These are phyloP conservation scores for Drosophila meridionalis DNA, from an alignment of 2,888 invertebrate species.

Conservation along the genomic window DNA sequence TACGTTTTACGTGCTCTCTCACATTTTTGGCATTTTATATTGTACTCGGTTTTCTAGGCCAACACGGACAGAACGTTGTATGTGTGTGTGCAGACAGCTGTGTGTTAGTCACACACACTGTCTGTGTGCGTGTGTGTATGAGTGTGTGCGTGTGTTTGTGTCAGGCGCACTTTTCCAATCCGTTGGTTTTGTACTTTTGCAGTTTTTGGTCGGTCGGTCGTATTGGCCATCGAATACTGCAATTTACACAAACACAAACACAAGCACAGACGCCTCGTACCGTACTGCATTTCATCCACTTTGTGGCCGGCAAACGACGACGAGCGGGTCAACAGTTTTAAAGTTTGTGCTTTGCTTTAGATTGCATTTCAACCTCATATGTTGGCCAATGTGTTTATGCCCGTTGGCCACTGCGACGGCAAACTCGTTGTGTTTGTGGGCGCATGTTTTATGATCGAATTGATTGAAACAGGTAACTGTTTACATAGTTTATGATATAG, in stretches of 20 bases:
- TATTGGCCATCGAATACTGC: conserved; percentile 94
- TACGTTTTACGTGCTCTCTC: conserved; percentile 48
- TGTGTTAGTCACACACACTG: conserved; percentile 64
- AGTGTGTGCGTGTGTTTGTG: conserved; percentile 86
- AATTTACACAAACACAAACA: conserved; percentile 89
- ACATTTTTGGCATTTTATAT: conserved; percentile 57
- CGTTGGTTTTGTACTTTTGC: conserved; percentile 93
- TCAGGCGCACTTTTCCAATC: conserved; percentile 90
- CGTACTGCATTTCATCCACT: conserved; percentile 90
- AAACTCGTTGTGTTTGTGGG: not conserved
- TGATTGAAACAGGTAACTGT: conserved; percentile 28
- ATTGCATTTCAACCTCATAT: conserved; percentile 89
- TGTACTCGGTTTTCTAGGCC: conserved; percentile 44
- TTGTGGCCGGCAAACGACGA: conserved; percentile 87
- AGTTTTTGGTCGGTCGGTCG: conserved; percentile 90
- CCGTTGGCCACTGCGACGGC: conserved; percentile 13
- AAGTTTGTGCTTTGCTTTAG: conserved; percentile 79
- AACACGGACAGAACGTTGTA: conserved; percentile 62
- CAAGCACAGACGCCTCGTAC: conserved; percentile 87
- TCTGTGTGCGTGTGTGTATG: conserved; percentile 83
- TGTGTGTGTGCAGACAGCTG: conserved; percentile 85
- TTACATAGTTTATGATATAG: conserved; percentile 23
- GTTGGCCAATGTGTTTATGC: conserved; percentile 92
- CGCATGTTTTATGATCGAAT: conserved; percentile 19
- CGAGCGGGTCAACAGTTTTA: conserved; percentile 52